Evolutionary conservation across 1,140 invertebrate species (phyloP), one percentile per base, ranked within the genome.

Genomic region (Aricia agestis): DNA sequence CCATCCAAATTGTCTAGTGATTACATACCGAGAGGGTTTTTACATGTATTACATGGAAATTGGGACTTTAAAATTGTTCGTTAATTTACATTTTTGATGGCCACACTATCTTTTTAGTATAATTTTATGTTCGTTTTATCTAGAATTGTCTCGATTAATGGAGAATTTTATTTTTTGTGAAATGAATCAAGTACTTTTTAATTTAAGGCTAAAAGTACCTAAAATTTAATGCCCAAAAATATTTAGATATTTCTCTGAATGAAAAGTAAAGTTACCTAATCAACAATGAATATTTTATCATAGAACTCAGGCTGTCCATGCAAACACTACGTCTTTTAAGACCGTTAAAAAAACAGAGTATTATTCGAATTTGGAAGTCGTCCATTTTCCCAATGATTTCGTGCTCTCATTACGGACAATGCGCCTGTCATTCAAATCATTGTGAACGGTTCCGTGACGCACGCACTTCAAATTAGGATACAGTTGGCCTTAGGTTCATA

Each of bases 1-100:
- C 19, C 17, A 11, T 63, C 59, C 59, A 63, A 63, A 63, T 63
- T 63, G 59, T 63, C 59, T 63, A 31, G 59, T 63, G 59, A 63
- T 63, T 63, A 63, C 59, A 63, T 13, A 17, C 59, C 9, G 59
- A 25, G 58, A 59, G 17, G 19, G 19, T 63, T 63, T 63, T 63
- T 3, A 63, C 6, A 63, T 63, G 59, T 63, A 11, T 18, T 63
- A 63, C 59, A 63, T 63, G 59, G 6, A 63, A 63, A 63, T 63
- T 63, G 59, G 59, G 19, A 19, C 18, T 63, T 63, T 63, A 19
- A 63, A 63, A 63, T 25, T 63, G 59, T 63, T 2, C 59, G 18
- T 63, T 63, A 63, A 63, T 63, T 63, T 63, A 11, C 59, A 25
- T 63, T 63, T 63, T 63, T 18, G 18, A 63, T 63, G 10, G 17